Conservation (phyloP, 2,888 invertebrate genomes). For the Doris montereyensis region DNA sequence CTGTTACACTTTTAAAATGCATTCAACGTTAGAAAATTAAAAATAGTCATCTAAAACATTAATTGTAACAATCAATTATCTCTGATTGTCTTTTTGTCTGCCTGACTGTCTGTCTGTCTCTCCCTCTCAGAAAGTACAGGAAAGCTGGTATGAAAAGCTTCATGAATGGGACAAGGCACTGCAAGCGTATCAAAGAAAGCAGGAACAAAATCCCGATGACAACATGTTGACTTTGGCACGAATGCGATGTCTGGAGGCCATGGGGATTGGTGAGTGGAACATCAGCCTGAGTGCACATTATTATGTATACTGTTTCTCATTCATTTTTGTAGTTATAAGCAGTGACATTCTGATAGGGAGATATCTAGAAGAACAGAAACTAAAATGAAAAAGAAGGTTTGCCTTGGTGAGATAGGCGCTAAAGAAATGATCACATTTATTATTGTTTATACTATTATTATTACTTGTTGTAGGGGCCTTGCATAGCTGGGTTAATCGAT, state of each 20-base stretch:
- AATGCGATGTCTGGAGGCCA: slow-evolving; percentile 95
- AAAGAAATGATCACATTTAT: too few relatives aligned
- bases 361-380: background rate
- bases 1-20: too few relatives aligned
- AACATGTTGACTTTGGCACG: slow-evolving; percentile 80
- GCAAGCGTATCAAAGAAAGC: slow-evolving; percentile 85
- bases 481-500: too few relatives aligned
- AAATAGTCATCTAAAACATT: too few relatives aligned
- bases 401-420: too few relatives aligned
- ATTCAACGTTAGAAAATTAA: too few relatives aligned
- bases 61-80: too few relatives aligned
- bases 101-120: too few relatives aligned
- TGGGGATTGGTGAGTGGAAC: slow-evolving; percentile 88
- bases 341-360: background rate
- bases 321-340: background rate
- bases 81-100: too few relatives aligned
- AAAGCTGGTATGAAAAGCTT: slow-evolving; percentile 98
- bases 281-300: background rate
- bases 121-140: slow-evolving; percentile 75
- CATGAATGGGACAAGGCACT: slow-evolving; percentile 99
- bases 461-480: too few relatives aligned
- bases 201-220: slow-evolving; percentile 73
- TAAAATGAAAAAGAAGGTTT: background rate
- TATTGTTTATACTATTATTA: too few relatives aligned
- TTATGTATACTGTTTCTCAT: background rate